phyloP scores from a whole-genome alignment of 2,113 vertebrate genomes.

The Zingel zingel region DNA sequence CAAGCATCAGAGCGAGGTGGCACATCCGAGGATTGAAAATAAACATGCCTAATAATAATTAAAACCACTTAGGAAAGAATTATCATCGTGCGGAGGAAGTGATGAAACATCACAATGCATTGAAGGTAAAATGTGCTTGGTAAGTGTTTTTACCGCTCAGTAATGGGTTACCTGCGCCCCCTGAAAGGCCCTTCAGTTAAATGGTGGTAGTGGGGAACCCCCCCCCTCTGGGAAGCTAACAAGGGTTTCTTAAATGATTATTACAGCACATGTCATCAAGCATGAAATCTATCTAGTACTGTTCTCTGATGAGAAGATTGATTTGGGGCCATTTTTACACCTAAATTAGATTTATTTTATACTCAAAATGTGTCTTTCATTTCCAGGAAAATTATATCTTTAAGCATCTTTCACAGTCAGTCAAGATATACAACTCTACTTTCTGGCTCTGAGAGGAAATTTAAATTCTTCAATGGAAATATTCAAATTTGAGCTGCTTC shows the following conservation, averaged over 20 bases:
- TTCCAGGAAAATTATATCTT: background rate
- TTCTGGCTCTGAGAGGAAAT: background rate
- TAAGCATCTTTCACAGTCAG: background rate
- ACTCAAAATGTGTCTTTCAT: background rate
- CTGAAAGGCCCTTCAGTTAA: conserved; percentile 2
- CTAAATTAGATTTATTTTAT: background rate
- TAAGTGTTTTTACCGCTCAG: conserved; percentile 1
- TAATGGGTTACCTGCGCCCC: conserved; percentile 7
- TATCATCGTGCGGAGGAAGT: background rate
- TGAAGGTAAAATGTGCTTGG: background rate
- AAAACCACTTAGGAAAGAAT: background rate
- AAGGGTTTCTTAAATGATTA: background rate
- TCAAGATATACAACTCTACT: background rate
- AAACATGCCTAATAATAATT: background rate
- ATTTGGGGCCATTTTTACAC: background rate
- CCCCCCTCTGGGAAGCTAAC: background rate
- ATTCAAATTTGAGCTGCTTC: background rate
- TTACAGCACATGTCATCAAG: background rate
- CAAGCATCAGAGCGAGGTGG: background rate
- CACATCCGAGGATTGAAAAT: background rate
- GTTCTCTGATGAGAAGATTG: background rate
- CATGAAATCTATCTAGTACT: background rate
- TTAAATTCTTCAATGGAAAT: background rate
- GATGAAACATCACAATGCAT: background rate
- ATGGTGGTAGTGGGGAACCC: background rate